A percentile compares a stretch with the other conserved stretches of the same genome.
phyloP scores from a whole-genome alignment of 2,797 vertebrate genomes.

The Anableps anableps region DNA sequence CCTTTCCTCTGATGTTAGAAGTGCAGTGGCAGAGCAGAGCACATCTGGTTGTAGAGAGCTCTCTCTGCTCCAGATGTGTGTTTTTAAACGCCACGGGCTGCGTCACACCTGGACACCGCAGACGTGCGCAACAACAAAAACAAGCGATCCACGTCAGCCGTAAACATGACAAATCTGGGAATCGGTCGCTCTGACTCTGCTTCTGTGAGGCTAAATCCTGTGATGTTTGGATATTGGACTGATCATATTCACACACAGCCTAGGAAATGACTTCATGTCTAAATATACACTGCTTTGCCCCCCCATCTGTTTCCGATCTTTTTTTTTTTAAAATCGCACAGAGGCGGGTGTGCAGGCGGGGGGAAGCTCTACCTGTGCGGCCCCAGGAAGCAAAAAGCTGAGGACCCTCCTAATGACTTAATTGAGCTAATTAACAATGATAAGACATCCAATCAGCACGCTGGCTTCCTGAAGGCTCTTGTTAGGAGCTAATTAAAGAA shows the following conservation, averaged over 20 bases:
- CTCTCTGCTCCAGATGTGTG: conserved; percentile 79
- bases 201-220: neutral
- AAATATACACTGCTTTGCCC: neutral
- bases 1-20: conserved; percentile 14
- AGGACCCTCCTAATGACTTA: conserved; percentile 82
- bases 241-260: neutral
- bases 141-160: conserved; percentile 41
- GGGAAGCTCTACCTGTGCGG: conserved; percentile 66
- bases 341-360: conserved; percentile 22
- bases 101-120: conserved; percentile 80
- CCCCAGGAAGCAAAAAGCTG: conserved; percentile 70
- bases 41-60: conserved; percentile 77
- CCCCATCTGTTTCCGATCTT: neutral
- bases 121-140: conserved; percentile 37
- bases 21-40: conserved; percentile 44
- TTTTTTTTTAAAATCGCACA: conserved; percentile 10
- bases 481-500: conserved; percentile 84
- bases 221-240: conserved; percentile 7
- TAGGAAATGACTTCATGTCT: conserved; percentile 35
- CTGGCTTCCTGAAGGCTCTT: conserved; percentile 81
- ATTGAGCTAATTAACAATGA: conserved; percentile 83
- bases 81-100: conserved; percentile 63
- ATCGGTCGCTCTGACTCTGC: neutral
- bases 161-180: conserved; percentile 28
- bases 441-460: conserved; percentile 83